Evolutionary conservation across 2,113 vertebrate species (phyloP).

Genomic region (Daboia siamensis): DNA sequence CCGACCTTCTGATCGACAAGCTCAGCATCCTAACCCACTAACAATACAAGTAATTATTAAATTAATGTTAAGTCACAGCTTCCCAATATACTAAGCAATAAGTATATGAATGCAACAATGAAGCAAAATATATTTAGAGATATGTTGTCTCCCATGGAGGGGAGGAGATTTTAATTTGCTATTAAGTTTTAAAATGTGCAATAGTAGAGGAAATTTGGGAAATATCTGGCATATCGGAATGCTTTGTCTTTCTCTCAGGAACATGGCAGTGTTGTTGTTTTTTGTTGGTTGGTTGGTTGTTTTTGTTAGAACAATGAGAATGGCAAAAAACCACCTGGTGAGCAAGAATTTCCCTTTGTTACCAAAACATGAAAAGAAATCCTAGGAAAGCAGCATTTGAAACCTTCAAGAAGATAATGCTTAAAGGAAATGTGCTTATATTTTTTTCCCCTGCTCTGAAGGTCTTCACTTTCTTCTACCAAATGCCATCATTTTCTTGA

Average conservation of each 20-base stretch:
- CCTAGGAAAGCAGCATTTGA: neutral
- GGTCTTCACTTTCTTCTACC: neutral
- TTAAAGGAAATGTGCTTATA: neutral
- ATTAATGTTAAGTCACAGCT: neutral
- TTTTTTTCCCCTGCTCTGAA: neutral
- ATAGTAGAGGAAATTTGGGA: neutral
- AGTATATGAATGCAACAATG: neutral
- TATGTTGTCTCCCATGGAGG: neutral
- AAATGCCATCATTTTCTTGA: neutral
- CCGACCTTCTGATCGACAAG: no score
- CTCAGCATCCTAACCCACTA: no score
- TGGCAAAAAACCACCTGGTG: neutral
- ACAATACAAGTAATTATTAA: neutral
- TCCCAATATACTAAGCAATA: neutral
- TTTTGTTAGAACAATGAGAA: slow-evolving; percentile 7
- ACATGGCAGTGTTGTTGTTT: neutral
- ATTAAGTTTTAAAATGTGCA: neutral
- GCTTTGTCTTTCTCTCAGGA: neutral
- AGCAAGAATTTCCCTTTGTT: slow-evolving; percentile 14
- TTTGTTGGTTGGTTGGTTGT: neutral
- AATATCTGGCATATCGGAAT: neutral
- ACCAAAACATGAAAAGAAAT: slow-evolving; percentile 9
- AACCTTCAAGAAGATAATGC: slow-evolving; percentile 9
- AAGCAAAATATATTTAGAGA: neutral
- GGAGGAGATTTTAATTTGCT: neutral